phyloP scores from a whole-genome alignment of 2,888 invertebrate species.

The Peribatodes rhomboidaria region DNA sequence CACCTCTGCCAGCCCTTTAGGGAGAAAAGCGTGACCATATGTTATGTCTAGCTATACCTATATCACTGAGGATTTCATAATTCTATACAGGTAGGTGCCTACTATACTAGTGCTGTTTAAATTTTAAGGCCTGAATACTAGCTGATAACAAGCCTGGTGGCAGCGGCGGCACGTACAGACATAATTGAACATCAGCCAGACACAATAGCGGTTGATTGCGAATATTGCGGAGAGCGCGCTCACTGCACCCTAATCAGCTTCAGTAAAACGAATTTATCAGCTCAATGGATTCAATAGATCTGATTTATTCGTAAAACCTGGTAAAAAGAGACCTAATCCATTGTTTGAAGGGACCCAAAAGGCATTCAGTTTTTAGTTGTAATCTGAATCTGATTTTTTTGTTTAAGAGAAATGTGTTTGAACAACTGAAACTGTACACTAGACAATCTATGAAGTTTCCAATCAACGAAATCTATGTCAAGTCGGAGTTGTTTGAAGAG shows the following conservation, averaged over 20 bases:
- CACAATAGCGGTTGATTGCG: constrained; percentile 43
- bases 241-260: constrained; percentile 30
- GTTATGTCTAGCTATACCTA: background rate
- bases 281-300: constrained; percentile 7
- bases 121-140: background rate
- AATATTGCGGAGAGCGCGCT: constrained; percentile 10
- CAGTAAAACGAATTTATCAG: constrained; percentile 13
- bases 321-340: background rate
- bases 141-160: background rate
- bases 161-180: constrained; percentile 13
- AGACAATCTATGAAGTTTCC: background rate
- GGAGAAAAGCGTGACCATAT: too few relatives aligned
- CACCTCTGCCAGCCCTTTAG: too few relatives aligned
- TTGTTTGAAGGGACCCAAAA: background rate
- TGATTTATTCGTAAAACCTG: constrained; percentile 13
- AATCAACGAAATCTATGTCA: background rate
- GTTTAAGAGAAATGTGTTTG: background rate
- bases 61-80: background rate
- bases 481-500: background rate
- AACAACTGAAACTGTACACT: background rate
- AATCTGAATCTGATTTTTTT: background rate
- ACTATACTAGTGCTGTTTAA: too few relatives aligned
- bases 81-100: too few relatives aligned
- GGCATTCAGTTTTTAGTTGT: background rate
- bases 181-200: constrained; percentile 41